Conservation (phyloP, 2,888 invertebrate genomes). For the Leucophenga montana region DNA sequence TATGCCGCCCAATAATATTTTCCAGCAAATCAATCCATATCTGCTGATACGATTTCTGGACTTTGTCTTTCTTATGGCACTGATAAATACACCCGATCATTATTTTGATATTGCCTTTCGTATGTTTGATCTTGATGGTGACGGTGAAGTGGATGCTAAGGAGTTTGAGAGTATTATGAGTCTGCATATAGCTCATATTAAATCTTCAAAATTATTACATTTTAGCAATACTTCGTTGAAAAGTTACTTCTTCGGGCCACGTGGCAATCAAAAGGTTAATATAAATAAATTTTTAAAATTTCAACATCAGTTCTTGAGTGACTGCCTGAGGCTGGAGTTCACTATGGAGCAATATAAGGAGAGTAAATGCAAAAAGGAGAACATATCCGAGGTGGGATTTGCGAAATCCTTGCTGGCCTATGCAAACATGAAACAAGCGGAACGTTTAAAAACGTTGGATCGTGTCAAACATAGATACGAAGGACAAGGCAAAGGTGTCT, state of each 20-base stretch:
- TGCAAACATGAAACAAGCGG: background rate
- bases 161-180: constrained; percentile 3
- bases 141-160: background rate
- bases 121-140: constrained; percentile 36
- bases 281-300: background rate
- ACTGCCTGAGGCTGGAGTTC: background rate
- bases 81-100: constrained; percentile 36
- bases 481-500: background rate
- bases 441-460: background rate
- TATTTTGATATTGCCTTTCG: constrained; percentile 42
- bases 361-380: background rate
- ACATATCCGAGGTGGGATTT: background rate
- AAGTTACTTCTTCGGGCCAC: no score
- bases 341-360: no score
- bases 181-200: background rate
- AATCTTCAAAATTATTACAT: no score
- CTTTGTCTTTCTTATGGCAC: constrained; percentile 39
- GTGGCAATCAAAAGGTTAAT: no score
- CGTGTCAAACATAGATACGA: background rate
- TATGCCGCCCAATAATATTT: constrained; percentile 42
- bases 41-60: constrained; percentile 46
- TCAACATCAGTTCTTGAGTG: background rate
- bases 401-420: background rate
- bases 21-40: constrained; percentile 35
- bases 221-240: no score